Conservation (phyloP, 2,113 vertebrate genomes). For the Emydura subglobosa region DNA sequence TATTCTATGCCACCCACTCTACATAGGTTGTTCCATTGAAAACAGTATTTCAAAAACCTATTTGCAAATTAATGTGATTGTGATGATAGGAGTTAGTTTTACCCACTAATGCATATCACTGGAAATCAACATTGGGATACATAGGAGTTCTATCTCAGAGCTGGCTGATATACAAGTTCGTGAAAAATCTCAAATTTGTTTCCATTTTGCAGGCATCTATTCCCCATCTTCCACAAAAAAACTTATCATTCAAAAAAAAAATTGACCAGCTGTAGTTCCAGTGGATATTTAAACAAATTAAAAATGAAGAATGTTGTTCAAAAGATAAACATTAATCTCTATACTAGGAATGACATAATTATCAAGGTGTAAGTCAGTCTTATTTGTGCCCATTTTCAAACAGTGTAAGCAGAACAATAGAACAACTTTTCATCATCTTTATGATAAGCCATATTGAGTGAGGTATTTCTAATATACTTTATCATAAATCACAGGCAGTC, state of each 20-base stretch:
- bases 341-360: not conserved
- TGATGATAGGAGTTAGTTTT: not conserved
- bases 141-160: not conserved
- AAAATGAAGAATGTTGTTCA: no score
- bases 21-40: not conserved
- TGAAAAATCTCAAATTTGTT: not conserved
- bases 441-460: conserved; percentile 33
- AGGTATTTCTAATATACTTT: conserved; percentile 18
- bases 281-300: no score
- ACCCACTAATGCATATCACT: no score
- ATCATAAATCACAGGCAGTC: not conserved
- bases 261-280: no score
- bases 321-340: no score
- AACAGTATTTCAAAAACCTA: not conserved
- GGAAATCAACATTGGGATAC: not conserved
- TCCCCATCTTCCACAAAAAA: not conserved
- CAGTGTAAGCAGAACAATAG: rapidly evolving
- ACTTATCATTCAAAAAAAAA: no score
- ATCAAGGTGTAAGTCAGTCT: not conserved
- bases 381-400: not conserved
- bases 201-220: not conserved
- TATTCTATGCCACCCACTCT: not conserved
- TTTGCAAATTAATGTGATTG: not conserved
- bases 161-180: not conserved
- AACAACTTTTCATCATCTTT: not conserved